phyloP scores from a whole-genome alignment of 1,140 invertebrate species.

The Doryteuthis pealeii region DNA sequence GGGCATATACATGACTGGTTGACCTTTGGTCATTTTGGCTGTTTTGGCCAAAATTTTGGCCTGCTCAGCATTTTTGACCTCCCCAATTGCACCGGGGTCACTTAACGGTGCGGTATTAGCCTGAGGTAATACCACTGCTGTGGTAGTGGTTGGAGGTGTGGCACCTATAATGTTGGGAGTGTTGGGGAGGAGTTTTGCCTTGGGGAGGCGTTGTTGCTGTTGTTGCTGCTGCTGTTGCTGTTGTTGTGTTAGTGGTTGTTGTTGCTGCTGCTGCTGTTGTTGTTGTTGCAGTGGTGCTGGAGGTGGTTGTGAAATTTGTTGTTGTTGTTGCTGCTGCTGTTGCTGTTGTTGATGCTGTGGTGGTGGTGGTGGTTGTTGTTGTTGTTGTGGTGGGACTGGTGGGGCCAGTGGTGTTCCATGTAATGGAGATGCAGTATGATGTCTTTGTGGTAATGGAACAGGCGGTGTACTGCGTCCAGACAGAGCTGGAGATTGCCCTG shows the following conservation, averaged over 20 bases:
- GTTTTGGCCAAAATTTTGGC: not conserved
- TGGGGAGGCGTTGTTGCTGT: conserved; percentile 14
- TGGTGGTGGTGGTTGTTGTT: not conserved
- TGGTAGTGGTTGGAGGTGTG: not conserved
- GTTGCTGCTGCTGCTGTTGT: not conserved
- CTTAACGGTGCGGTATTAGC: conserved; percentile 28
- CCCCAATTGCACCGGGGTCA: conserved; percentile 15
- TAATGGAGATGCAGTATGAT: conserved; percentile 3
- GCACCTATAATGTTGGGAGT: conserved; percentile 6
- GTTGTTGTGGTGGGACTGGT: not conserved
- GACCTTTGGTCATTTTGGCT: conserved; percentile 14
- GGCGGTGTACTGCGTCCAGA: conserved; percentile 3
- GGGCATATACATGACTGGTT: conserved; percentile 27
- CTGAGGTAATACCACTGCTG: conserved; percentile 33
- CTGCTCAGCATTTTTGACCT: not conserved
- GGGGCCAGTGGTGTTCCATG: not conserved
- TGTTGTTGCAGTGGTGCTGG: not conserved
- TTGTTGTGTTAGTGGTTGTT: conserved; percentile 5
- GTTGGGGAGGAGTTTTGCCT: not conserved
- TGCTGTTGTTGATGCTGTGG: conserved; percentile 13
- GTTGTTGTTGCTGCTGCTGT: conserved; percentile 8
- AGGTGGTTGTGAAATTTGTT: not conserved
- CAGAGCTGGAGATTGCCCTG: not conserved
- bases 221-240: conserved; percentile 9
- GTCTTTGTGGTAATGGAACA: not conserved